Evolutionary conservation across 2,888 invertebrate genomes (phyloP).

Genomic region (Melieria picta): DNA sequence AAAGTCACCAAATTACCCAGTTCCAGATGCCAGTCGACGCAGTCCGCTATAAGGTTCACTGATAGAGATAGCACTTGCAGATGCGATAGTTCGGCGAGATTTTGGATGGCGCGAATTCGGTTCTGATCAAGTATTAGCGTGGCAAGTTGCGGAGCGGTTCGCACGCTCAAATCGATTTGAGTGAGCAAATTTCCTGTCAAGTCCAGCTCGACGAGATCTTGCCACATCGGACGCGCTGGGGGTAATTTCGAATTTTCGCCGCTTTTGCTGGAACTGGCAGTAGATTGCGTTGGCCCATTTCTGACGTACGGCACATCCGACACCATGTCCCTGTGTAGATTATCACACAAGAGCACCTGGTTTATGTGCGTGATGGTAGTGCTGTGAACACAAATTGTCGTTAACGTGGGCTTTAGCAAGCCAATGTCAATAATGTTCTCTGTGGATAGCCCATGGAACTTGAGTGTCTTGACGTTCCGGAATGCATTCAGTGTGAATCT

Average conservation of each 20-base stretch:
- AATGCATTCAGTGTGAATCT: conserved; percentile 85
- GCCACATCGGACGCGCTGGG: conserved; percentile 68
- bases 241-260: neutral
- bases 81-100: conserved; percentile 81
- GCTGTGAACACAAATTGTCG: conserved; percentile 64
- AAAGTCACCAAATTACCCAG: conserved; percentile 89
- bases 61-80: conserved; percentile 81
- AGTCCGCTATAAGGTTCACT: conserved; percentile 78
- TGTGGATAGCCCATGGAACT: conserved; percentile 75
- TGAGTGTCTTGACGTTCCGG: conserved; percentile 78
- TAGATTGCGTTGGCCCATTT: conserved; percentile 25
- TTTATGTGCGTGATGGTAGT: conserved; percentile 69
- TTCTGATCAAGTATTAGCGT: conserved; percentile 82
- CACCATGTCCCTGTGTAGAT: conserved; percentile 74
- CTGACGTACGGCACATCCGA: conserved; percentile 36
- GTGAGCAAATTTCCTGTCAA: conserved; percentile 82
- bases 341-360: conserved; percentile 86
- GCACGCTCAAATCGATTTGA: conserved; percentile 83
- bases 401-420: conserved; percentile 65
- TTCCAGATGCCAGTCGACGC: conserved; percentile 83
- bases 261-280: conserved; percentile 24
- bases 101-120: conserved; percentile 76
- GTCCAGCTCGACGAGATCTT: conserved; percentile 75
- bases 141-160: conserved; percentile 78
- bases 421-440: conserved; percentile 73